Evolutionary conservation across 2,113 vertebrate genomes (phyloP), one percentile per base, ranked within the genome.

Genomic region (Mirounga angustirostris): DNA sequence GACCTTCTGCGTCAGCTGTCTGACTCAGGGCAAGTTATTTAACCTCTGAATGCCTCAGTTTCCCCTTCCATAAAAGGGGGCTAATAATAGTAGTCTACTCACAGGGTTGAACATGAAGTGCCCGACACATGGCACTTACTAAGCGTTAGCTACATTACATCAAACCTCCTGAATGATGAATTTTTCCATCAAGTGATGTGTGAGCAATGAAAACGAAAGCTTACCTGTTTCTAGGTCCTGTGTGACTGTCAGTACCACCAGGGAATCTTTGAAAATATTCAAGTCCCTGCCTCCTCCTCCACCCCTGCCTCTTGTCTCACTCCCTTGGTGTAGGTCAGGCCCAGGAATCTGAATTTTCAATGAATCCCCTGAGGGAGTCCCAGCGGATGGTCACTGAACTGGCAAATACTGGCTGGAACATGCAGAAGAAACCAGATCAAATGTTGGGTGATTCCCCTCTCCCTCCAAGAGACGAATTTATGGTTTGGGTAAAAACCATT

Each of bases 401-500:
- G 52, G 58, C 28, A 79, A 85, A 40, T 21, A n/a, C 12, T 26
- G 15, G 89, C 59, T 91, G 63, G 87, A 97, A 56, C 65, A 83
- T 11, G 7, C 46, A 43, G 65, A 94, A 89, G 92, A 91, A 95
- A 84, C 40, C 18, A 54, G 50, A 96, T 95, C 83, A 83, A 71
- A 86, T 56, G 50, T 7, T 94, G 97, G 98, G 98, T 98, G 96
- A 92, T 98, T 98, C 92, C 98, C 98, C 98, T 97, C 59, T 96
- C 54, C 58, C 87, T 97, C 52, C 94, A 81, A 97, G 90, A 95
- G 94, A 85, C 87, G 95, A 97, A 85, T 96, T 97, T 98, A 98
- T 98, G 97, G 98, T 98, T 98, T 98, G 97, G 97, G 97, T 98
- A 96, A 98, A 98, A 98, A 98, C 97, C 98, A 98, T 98, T 86